Evolutionary conservation across 2,113 vertebrate genomes (phyloP).

Genomic region (Furnarius figulus): DNA sequence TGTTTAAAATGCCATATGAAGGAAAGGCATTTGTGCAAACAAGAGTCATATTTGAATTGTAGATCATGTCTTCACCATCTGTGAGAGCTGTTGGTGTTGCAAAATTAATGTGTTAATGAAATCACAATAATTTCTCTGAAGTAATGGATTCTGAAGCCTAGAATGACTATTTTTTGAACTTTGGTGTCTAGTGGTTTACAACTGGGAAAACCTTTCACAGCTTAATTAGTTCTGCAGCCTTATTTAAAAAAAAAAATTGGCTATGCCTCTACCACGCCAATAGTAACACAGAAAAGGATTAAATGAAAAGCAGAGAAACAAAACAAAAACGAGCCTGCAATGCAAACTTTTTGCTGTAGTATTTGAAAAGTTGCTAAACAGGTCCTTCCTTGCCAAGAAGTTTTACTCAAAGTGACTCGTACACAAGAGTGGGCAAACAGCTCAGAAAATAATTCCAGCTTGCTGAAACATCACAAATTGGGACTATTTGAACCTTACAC

Average conservation of each 20-base stretch:
- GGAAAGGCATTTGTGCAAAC: constrained; percentile 87
- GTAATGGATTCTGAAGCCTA: constrained; percentile 80
- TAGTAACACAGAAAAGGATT: constrained; percentile 44
- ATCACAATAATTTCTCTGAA: constrained; percentile 88
- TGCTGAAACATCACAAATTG: constrained; percentile 70
- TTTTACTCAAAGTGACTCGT: constrained; percentile 75
- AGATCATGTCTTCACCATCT: constrained; percentile 87
- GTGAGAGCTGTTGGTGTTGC: constrained; percentile 87
- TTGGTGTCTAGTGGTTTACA: constrained; percentile 80
- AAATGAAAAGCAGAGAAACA: constrained; percentile 38
- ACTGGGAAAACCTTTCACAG: constrained; percentile 79
- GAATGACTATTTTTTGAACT: constrained; percentile 84
- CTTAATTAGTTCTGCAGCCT: constrained; percentile 80
- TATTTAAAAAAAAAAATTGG: constrained; percentile 71
- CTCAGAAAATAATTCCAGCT: constrained; percentile 75
- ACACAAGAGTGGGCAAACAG: constrained; percentile 73
- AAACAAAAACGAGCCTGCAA: constrained; percentile 49
- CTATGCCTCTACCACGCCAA: constrained; percentile 67
- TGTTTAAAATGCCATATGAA: constrained; percentile 89
- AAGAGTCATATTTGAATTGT: constrained; percentile 88
- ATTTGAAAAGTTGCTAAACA: constrained; percentile 80
- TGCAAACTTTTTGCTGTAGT: constrained; percentile 73
- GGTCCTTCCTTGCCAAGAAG: constrained; percentile 73
- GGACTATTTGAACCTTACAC: constrained; percentile 64
- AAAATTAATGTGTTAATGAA: constrained; percentile 90